Percentiles rank a stretch among this genome's conserved stretches.
Conservation (phyloP, 1,140 invertebrate species). For the Drosophila melanica region DNA sequence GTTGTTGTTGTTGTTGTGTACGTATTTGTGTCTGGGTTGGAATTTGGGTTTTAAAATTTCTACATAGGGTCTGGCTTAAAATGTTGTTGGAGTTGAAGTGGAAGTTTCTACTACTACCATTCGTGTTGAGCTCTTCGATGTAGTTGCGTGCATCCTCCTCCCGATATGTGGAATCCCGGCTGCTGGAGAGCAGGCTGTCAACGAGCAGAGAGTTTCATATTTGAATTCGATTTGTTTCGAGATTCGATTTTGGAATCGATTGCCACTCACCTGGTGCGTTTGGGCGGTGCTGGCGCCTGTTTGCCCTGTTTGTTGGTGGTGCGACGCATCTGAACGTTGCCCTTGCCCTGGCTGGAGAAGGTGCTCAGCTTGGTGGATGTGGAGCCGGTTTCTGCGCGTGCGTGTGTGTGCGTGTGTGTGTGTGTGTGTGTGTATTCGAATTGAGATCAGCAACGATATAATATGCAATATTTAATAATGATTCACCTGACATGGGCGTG, state of each 20-base stretch:
- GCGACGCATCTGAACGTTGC: conserved; percentile 92
- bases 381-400: conserved; percentile 85
- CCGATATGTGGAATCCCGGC: conserved; percentile 84
- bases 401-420: conserved; percentile 18
- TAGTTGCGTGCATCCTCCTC: conserved; percentile 74
- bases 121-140: conserved; percentile 67
- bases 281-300: conserved; percentile 96
- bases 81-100: conserved; percentile 55
- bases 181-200: conserved; percentile 91
- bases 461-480: not conserved
- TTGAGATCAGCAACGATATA: conserved; percentile 16
- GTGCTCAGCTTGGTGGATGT: conserved; percentile 88
- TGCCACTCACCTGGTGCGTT: conserved; percentile 91
- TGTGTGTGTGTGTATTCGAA: conserved; percentile 3
- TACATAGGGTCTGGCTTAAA: conserved; percentile 78
- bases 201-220: not conserved
- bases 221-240: not conserved
- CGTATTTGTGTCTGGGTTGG: conserved; percentile 70
- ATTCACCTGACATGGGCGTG: conserved; percentile 83
- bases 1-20: conserved; percentile 69
- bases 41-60: conserved; percentile 82
- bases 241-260: not conserved
- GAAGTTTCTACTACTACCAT: conserved; percentile 67
- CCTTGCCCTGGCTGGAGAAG: conserved; percentile 86
- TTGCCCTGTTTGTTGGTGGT: conserved; percentile 95